phyloP scores from a whole-genome alignment of 1,140 invertebrate species.

The Macrosteles quadrilineatus region DNA sequence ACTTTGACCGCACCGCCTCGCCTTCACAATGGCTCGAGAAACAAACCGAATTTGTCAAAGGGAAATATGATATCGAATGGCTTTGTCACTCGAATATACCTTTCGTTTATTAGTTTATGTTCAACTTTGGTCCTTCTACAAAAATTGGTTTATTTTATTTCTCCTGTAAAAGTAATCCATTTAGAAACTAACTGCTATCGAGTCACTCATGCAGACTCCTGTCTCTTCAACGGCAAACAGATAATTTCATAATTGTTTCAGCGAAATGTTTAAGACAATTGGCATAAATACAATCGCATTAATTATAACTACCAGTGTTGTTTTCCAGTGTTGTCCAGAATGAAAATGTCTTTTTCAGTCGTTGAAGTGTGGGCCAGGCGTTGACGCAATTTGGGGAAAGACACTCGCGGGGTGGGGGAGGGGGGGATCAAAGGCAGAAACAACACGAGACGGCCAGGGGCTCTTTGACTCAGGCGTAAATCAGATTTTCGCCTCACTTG shows the following conservation, averaged over 20 bases:
- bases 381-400: conserved; percentile 36
- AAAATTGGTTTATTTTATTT: background rate
- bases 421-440: conserved; percentile 38
- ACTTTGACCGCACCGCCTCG: background rate
- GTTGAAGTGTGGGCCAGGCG: conserved; percentile 20
- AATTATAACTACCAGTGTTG: too few relatives aligned
- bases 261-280: too few relatives aligned
- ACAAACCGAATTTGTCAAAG: conserved; percentile 14
- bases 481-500: conserved; percentile 38
- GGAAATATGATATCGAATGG: conserved; percentile 16
- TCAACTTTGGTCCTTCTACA: background rate
- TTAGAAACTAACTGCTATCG: too few relatives aligned
- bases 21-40: background rate
- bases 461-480: conserved; percentile 27
- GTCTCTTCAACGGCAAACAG: too few relatives aligned
- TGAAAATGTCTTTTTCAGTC: conserved; percentile 17
- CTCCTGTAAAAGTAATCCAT: too few relatives aligned
- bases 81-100: conserved; percentile 1
- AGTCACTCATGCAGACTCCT: too few relatives aligned
- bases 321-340: too few relatives aligned
- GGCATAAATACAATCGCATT: too few relatives aligned
- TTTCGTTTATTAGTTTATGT: conserved; percentile 7
- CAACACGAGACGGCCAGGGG: conserved; percentile 27
- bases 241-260: too few relatives aligned
- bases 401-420: background rate